Conservation (phyloP, 2,888 invertebrate species). For the Drosophila aldrichi region DNA sequence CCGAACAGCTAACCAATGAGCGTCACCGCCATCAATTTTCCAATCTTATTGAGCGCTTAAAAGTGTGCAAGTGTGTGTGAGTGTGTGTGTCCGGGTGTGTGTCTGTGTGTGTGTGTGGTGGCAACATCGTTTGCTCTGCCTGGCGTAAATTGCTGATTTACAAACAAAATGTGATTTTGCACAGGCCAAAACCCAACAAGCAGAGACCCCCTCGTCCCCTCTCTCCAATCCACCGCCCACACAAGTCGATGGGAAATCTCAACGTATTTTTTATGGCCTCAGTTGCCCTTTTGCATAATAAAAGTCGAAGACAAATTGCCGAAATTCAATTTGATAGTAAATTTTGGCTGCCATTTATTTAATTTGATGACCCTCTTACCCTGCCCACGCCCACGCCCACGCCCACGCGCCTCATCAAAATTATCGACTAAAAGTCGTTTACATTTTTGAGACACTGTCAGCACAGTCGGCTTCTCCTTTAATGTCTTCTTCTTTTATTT, state of each 20-base stretch:
- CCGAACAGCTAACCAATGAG: conserved; percentile 55
- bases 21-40: conserved; percentile 80
- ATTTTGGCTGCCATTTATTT: conserved; percentile 75
- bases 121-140: conserved; percentile 58
- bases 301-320: conserved; percentile 74
- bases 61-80: conserved; percentile 34
- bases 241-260: conserved; percentile 1
- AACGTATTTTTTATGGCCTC: conserved; percentile 53
- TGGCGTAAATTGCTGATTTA: conserved; percentile 80
- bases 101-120: conserved; percentile 27
- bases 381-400: neutral
- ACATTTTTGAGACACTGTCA: conserved; percentile 41
- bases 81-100: conserved; percentile 21
- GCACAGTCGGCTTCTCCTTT: neutral
- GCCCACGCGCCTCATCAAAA: conserved; percentile 33
- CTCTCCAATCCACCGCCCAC: neutral
- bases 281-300: conserved; percentile 72
- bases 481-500: neutral
- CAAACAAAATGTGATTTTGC: conserved; percentile 80
- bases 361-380: conserved; percentile 63
- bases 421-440: conserved; percentile 27
- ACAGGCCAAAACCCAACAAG: conserved; percentile 32
- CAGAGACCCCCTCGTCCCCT: too few relatives aligned
- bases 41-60: conserved; percentile 83
- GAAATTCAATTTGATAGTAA: conserved; percentile 78